phyloP scores from a whole-genome alignment of 2,797 vertebrate genomes.

The Ibycter americanus region DNA sequence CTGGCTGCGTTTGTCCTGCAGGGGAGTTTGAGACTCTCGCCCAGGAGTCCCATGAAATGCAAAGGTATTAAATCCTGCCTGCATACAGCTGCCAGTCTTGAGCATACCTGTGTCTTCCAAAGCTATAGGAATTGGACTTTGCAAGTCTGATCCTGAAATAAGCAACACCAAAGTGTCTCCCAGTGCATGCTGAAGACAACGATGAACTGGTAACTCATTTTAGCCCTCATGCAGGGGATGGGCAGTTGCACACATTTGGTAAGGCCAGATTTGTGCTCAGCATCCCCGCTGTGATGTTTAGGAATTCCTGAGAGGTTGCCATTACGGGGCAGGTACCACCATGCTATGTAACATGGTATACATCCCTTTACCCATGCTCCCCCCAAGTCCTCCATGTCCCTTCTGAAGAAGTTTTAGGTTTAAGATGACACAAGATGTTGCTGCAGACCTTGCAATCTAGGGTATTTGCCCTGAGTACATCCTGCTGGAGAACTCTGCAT shows the following conservation, averaged over 20 bases:
- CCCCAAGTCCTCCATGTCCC: not conserved
- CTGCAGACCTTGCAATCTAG: not conserved
- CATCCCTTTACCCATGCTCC: not conserved
- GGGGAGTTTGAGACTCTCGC: slow-evolving; percentile 17
- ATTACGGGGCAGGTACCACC: not conserved
- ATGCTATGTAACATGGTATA: rapidly evolving
- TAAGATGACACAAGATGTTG: not conserved
- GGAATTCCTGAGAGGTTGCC: not conserved
- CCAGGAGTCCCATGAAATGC: slow-evolving; percentile 27
- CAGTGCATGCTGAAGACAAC: not conserved
- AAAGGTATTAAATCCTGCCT: not conserved
- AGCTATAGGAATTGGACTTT: not conserved
- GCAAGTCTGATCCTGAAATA: slow-evolving; percentile 35
- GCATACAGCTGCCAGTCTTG: slow-evolving; percentile 14
- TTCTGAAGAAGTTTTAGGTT: not conserved
- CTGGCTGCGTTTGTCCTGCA: not conserved
- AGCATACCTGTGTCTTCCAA: slow-evolving; percentile 32
- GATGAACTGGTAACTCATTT: not conserved
- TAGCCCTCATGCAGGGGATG: not conserved
- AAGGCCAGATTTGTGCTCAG: not conserved
- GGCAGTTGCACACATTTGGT: not conserved
- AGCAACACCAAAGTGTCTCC: slow-evolving; percentile 1
- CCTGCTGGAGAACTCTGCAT: not conserved
- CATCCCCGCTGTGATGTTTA: not conserved
- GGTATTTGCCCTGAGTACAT: not conserved